Percentiles rank a stretch among this genome's conserved stretches.
Evolutionary conservation across 2,797 vertebrate genomes (phyloP).

Genomic region (Gorsachius magnificus): DNA sequence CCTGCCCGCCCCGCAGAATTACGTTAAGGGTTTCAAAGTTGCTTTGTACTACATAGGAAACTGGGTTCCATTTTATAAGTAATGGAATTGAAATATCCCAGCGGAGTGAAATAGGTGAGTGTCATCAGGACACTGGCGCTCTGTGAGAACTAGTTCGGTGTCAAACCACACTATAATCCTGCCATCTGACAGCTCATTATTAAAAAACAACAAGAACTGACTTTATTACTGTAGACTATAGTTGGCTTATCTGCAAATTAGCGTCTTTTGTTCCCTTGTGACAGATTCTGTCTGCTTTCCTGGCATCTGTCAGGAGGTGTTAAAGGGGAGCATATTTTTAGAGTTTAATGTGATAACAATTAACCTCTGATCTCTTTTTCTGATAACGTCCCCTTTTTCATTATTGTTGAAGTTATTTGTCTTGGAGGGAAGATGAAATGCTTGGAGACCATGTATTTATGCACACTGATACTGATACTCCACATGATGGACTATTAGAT

Average conservation of each 20-base stretch:
- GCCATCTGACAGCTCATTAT: conserved; percentile 74
- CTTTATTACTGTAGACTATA: conserved; percentile 65
- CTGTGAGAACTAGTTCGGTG: conserved; percentile 23
- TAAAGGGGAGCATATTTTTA: conserved; percentile 51
- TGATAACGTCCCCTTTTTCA: conserved; percentile 39
- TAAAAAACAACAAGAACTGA: conserved; percentile 70
- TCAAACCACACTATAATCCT: conserved; percentile 61
- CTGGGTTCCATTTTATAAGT: neutral
- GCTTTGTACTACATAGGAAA: neutral
- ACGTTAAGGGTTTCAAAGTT: conserved; percentile 31
- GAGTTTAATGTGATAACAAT: conserved; percentile 71
- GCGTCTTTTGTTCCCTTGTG: conserved; percentile 70
- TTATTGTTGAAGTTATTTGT: conserved; percentile 59
- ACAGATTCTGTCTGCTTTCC: conserved; percentile 58
- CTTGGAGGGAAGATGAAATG: conserved; percentile 38
- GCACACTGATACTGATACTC: neutral
- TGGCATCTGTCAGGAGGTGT: conserved; percentile 56
- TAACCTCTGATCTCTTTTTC: conserved; percentile 61
- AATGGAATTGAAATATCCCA: conserved; percentile 1
- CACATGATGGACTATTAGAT: neutral
- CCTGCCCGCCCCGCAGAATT: neutral
- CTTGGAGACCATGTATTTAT: neutral
- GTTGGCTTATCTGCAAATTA: conserved; percentile 69
- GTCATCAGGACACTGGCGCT: neutral
- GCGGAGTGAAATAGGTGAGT: neutral